Evolutionary conservation across 2,888 invertebrate genomes (phyloP).

Genomic region (Eretmocerus hayati): DNA sequence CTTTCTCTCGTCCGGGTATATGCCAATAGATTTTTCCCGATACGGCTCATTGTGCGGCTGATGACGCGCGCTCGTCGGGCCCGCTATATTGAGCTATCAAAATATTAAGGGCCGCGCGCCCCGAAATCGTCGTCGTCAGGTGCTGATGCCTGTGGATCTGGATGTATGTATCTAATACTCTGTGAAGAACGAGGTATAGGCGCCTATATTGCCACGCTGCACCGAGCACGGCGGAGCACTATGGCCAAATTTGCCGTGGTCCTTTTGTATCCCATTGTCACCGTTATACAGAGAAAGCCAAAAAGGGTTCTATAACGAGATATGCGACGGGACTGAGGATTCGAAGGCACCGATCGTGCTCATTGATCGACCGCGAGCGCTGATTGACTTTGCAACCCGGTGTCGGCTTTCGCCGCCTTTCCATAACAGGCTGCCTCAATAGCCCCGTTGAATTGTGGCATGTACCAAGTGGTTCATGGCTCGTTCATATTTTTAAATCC

Average conservation of each 20-base stretch:
- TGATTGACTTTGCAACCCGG: background rate
- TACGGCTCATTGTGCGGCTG: constrained; percentile 40
- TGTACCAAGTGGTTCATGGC: too few relatives aligned
- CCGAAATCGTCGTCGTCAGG: background rate
- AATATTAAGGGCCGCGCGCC: constrained; percentile 43
- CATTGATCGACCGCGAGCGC: background rate
- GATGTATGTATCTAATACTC: too few relatives aligned
- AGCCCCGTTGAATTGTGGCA: too few relatives aligned
- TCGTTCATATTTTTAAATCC: too few relatives aligned
- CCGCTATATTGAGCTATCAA: constrained; percentile 44
- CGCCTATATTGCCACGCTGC: too few relatives aligned
- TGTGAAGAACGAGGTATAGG: too few relatives aligned
- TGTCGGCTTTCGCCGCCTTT: too few relatives aligned
- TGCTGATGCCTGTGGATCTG: too few relatives aligned
- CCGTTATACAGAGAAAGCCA: background rate
- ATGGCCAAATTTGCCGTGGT: background rate
- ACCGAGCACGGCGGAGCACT: background rate
- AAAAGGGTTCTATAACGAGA: background rate
- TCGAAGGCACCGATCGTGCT: too few relatives aligned
- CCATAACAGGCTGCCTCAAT: too few relatives aligned
- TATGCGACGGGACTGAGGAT: too few relatives aligned
- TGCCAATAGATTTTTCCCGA: constrained; percentile 34
- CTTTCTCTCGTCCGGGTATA: constrained; percentile 1
- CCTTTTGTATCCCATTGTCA: background rate
- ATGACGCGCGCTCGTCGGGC: constrained; percentile 8